Evolutionary conservation across 2,797 vertebrate species (phyloP).

Genomic region (Gadopsis marmoratus): DNA sequence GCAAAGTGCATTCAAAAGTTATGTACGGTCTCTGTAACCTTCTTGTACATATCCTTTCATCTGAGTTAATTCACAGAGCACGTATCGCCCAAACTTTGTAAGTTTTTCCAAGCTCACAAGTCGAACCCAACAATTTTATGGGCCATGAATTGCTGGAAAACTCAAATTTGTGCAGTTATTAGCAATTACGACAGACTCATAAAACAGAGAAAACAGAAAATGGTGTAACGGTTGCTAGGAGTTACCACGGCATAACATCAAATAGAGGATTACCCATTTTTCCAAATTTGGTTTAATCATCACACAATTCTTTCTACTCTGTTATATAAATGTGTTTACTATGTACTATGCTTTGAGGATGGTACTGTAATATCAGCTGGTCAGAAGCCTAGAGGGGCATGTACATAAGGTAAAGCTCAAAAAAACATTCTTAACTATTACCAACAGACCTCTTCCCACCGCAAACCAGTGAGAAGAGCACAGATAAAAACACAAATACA

Average conservation of each 20-base stretch:
- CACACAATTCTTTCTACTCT: constrained; percentile 10
- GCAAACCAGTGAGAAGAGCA: not conserved
- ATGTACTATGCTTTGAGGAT: too few species aligned
- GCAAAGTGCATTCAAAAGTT: constrained; percentile 10
- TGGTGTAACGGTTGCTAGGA: constrained; percentile 22
- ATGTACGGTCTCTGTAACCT: constrained; percentile 7
- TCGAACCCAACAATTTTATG: constrained; percentile 43
- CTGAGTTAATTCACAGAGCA: constrained; percentile 13
- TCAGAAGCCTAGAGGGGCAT: not conserved
- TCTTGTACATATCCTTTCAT: constrained; percentile 23
- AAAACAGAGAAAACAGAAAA: constrained; percentile 51
- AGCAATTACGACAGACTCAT: constrained; percentile 24
- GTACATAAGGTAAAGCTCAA: not conserved
- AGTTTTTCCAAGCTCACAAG: constrained; percentile 15
- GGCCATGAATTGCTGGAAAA: constrained; percentile 26
- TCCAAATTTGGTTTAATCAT: not conserved
- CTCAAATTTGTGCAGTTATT: constrained; percentile 35
- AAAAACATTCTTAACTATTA: not conserved
- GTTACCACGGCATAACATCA: constrained; percentile 23
- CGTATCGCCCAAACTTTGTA: not conserved
- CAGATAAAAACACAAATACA: not conserved
- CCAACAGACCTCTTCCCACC: too few species aligned
- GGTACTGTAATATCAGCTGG: not conserved
- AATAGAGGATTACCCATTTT: not conserved
- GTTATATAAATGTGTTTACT: not conserved